Percentiles rank a stretch among this genome's conserved stretches.
These are phyloP conservation scores for Protobothrops mucrosquamatus DNA, from an alignment of 2,113 vertebrate species.

Conservation along the genomic window DNA sequence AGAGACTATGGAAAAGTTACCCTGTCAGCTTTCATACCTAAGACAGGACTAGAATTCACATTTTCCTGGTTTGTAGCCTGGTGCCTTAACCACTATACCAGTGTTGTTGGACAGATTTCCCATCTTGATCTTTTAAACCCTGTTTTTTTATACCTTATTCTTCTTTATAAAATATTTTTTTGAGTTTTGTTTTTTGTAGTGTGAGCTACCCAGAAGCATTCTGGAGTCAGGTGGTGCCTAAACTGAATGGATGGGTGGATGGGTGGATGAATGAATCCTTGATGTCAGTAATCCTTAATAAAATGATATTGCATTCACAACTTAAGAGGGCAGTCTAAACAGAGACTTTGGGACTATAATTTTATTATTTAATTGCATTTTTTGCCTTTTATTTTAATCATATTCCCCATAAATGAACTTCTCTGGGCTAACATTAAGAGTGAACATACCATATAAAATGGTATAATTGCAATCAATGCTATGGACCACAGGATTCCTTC, in stretches of 20 bases:
- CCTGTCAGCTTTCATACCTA: not conserved
- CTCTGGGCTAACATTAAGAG: not conserved
- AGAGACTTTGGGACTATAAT: not conserved
- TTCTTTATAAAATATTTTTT: too few relatives aligned
- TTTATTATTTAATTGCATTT: not conserved
- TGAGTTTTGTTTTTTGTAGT: too few relatives aligned
- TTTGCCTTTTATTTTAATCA: not conserved
- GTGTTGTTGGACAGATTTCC: not conserved
- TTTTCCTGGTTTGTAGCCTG: not conserved
- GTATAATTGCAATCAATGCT: not conserved
- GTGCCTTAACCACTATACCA: not conserved
- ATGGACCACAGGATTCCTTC: not conserved
- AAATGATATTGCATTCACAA: not conserved
- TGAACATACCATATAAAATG: not conserved
- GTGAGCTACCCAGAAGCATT: too few relatives aligned
- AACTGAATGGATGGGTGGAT: not conserved
- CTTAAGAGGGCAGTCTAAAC: not conserved
- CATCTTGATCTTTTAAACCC: not conserved
- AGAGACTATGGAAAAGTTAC: not conserved
- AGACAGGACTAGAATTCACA: not conserved
- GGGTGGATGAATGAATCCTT: not conserved
- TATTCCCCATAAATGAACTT: not conserved
- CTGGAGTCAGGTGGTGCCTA: too few relatives aligned
- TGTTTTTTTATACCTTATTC: not conserved
- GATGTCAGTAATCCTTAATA: not conserved